Conservation (phyloP, 2,113 vertebrate genomes). For the Cyphomyrus discorhynchus region DNA sequence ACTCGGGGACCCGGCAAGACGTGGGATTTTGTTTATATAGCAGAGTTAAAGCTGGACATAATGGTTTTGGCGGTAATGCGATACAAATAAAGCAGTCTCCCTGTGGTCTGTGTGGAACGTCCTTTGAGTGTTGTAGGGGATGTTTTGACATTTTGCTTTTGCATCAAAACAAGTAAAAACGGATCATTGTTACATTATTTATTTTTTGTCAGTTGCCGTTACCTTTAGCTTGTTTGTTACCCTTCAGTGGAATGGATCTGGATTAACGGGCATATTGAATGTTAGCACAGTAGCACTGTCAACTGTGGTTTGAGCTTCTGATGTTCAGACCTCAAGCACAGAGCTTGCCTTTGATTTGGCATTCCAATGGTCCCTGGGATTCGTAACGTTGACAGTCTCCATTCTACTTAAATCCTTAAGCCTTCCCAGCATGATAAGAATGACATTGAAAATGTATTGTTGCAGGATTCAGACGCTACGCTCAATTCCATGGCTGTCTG, state of each 20-base stretch:
- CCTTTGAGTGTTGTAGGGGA: background rate
- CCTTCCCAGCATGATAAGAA: background rate
- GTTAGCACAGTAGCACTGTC: background rate
- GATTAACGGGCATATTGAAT: background rate
- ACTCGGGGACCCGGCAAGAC: background rate
- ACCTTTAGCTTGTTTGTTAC: background rate
- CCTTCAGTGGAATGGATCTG: background rate
- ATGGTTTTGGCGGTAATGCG: background rate
- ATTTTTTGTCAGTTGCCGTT: background rate
- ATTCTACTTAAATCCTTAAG: background rate
- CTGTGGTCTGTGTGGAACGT: background rate
- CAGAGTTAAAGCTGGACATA: background rate
- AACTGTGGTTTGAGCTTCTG: background rate
- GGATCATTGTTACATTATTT: slow-evolving; percentile 9
- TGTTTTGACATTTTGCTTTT: slow-evolving; percentile 2
- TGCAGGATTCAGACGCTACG: background rate
- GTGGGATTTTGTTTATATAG: background rate
- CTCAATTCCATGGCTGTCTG: background rate
- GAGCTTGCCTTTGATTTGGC: background rate
- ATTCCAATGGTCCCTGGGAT: background rate
- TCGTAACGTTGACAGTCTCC: background rate
- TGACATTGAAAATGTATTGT: background rate
- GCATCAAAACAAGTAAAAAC: background rate
- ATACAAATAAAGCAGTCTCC: slow-evolving; percentile 9
- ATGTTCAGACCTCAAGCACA: background rate